Base-by-base conservation (phyloP, 2,888 invertebrate genomes). In the Rhagium mordax region DNA sequence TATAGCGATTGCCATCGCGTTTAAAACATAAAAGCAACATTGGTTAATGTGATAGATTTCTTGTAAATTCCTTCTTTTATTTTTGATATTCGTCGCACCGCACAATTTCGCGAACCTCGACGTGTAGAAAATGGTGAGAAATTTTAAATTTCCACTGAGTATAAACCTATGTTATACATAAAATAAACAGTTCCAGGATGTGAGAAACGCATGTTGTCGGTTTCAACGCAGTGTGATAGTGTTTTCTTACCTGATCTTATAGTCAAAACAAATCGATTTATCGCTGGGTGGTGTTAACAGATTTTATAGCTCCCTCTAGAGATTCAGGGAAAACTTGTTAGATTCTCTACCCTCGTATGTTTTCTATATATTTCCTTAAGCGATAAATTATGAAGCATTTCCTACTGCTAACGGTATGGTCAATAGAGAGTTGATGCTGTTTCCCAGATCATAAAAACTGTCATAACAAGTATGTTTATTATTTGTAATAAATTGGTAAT, bases 231-330 rank as follows among this genome's bases (percentile, higher is more conserved):
- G 60, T 49, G 69, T 69, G 27, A 69, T 60, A 21, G 62, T 70
- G 64, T 70, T 70, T 80, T 77, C 77, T 69, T 80, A 80, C 81
- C 80, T 79, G 79, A 76, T 81, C 77, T 78, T 76, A 77, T 70
- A 77, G 74, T 74, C 77, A 72, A 76, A 78, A 79, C 76, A 78
- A 78, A 79, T 79, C 78, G 79, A 79, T 79, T 79, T 79, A 79
- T 79, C 66, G 75, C 74, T 68, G 15, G 65, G 41, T 64, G 71
- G 72, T 75, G 79, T 60, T 74, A 74, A 79, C 72, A 70, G 72
- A 76, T 74, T 74, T 73, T 53, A 59, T 57, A 60, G 60, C 24
- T 65, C 67, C 62, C 67, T 64, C 29, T 62, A 29, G 59, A 62
- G 71, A 67, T 29, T 71, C 55, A 33, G 55, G 64, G 64, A 49